These are phyloP conservation scores for Slavum lentiscoides DNA, from an alignment of 2,888 invertebrate genomes.

Conservation along the genomic window DNA sequence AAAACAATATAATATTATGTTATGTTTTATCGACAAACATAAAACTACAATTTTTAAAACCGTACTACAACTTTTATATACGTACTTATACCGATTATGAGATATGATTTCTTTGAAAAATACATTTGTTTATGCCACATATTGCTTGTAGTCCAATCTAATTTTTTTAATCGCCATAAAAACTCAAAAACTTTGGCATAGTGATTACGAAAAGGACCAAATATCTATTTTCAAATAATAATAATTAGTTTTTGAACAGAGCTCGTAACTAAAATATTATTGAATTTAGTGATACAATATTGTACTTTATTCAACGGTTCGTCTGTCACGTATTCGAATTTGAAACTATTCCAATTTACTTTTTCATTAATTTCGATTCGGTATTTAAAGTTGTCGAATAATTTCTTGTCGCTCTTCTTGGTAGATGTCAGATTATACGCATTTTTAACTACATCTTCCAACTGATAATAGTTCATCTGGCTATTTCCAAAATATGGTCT, in stretches of 20 bases:
- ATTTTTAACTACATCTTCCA: constrained; percentile 12
- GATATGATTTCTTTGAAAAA: constrained; percentile 8
- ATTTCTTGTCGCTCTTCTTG: background rate
- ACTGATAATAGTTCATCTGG: constrained; percentile 11
- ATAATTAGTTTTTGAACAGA: background rate
- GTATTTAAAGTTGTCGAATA: constrained; percentile 8
- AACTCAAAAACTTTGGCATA: constrained; percentile 8
- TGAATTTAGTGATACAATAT: background rate
- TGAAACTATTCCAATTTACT: constrained; percentile 27
- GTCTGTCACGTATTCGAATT: constrained; percentile 20
- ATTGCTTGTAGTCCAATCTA: constrained; percentile 18
- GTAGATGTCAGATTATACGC: constrained; percentile 19
- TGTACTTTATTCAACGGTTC: constrained; percentile 18
- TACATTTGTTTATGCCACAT: background rate
- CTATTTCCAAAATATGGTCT: constrained; percentile 22
- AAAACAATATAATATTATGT: no score
- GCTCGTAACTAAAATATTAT: no score
- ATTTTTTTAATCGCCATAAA: constrained; percentile 19
- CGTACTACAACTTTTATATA: background rate
- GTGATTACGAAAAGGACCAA: background rate
- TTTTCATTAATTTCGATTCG: background rate
- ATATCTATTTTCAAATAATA: background rate
- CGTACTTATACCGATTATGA: background rate
- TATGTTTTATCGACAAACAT: no score
- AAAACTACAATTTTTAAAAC: background rate